Percentiles rank a stretch among this genome's conserved stretches.
Evolutionary conservation across 92 coral and sea anemone genomes (phyloP).

Genomic region (Palythoa caribaeorum): DNA sequence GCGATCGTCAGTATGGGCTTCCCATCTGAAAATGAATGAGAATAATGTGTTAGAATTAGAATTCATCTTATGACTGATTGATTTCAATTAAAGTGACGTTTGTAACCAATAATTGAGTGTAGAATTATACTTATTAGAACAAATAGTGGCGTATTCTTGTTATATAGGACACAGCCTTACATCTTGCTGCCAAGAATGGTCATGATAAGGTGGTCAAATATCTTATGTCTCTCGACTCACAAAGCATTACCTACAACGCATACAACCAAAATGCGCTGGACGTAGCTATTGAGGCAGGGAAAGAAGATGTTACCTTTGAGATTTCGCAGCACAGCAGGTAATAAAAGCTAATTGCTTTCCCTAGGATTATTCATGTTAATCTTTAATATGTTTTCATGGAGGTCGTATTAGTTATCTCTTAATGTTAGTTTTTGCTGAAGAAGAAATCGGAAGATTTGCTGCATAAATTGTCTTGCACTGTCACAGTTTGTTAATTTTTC

Average conservation of each 20-base stretch:
- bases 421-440: not conserved
- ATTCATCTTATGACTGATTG: no score
- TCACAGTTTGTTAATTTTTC: not conserved
- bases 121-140: not conserved
- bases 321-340: conserved; percentile 81
- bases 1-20: no score
- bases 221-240: conserved; percentile 75
- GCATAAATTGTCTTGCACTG: not conserved
- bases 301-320: conserved; percentile 68
- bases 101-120: no score
- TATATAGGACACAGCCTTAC: conserved; percentile 85
- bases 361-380: no score
- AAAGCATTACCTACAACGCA: conserved; percentile 80
- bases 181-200: conserved; percentile 88
- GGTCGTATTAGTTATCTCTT: not conserved
- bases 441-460: not conserved
- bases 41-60: no score
- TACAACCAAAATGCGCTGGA: conserved; percentile 90
- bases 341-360: not conserved
- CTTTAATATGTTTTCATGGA: not conserved
- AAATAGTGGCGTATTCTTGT: not conserved
- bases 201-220: conserved; percentile 71
- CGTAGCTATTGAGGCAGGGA: conserved; percentile 85
- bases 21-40: no score
- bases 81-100: no score